Evolutionary conservation across 2,113 vertebrate genomes (phyloP).

Genomic region (Siniperca chuatsi): DNA sequence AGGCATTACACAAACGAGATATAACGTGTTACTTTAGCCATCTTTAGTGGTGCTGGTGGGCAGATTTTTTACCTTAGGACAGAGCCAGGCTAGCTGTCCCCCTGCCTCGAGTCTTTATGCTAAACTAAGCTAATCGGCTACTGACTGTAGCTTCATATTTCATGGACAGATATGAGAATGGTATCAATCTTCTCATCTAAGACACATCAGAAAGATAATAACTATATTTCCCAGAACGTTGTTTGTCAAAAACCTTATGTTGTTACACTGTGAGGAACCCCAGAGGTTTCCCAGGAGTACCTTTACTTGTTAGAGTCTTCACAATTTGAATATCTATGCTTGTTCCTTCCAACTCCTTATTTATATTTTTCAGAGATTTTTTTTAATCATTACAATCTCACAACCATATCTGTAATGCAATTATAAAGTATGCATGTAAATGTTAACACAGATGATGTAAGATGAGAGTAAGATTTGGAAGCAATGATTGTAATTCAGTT

Average conservation of each 20-base stretch:
- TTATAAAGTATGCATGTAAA: slow-evolving; percentile 15
- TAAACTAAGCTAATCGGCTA: neutral
- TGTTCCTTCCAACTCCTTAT: neutral
- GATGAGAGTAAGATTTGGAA: slow-evolving; percentile 6
- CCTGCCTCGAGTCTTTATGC: neutral
- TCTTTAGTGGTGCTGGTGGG: neutral
- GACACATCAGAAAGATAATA: neutral
- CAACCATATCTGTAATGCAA: slow-evolving; percentile 7
- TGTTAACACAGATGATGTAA: slow-evolving; percentile 31
- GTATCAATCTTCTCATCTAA: neutral
- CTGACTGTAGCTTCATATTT: neutral
- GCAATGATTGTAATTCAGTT: slow-evolving; percentile 19
- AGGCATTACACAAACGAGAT: neutral
- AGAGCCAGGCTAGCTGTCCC: neutral
- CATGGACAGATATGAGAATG: neutral
- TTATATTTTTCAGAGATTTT: slow-evolving; percentile 9
- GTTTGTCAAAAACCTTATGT: neutral
- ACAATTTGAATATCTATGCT: slow-evolving; percentile 18
- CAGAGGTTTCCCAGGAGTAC: neutral
- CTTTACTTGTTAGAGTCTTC: neutral
- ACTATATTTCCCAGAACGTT: neutral
- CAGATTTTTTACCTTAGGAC: neutral
- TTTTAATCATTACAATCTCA: slow-evolving; percentile 18
- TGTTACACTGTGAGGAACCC: neutral
- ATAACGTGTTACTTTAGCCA: neutral